phyloP scores from a whole-genome alignment of 2,797 vertebrate species.

The Chelmon rostratus region DNA sequence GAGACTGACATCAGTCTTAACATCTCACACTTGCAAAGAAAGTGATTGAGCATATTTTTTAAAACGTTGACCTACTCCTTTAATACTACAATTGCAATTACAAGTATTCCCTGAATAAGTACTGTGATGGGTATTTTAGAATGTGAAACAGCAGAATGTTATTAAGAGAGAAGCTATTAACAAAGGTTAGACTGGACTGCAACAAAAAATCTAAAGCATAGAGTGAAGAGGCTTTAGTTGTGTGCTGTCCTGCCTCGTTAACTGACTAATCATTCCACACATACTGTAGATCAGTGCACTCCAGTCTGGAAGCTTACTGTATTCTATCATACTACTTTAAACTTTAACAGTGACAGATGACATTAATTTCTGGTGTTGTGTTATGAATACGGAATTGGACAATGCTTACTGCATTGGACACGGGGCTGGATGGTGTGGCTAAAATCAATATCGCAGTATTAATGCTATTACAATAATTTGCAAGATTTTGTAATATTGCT shows the following conservation, averaged over 20 bases:
- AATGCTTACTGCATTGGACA: neutral
- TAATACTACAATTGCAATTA: neutral
- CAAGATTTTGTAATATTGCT: neutral
- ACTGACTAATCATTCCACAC: neutral
- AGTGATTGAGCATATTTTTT: neutral
- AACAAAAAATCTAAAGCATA: conserved; percentile 15
- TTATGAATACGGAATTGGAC: neutral
- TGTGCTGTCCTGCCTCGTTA: conserved; percentile 13
- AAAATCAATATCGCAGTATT: neutral
- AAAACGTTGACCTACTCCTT: neutral
- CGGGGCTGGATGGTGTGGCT: neutral
- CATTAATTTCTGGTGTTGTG: neutral
- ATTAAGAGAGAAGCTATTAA: conserved; percentile 16
- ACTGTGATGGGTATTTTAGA: neutral
- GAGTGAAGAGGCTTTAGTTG: neutral
- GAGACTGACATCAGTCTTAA: neutral
- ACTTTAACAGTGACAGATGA: neutral
- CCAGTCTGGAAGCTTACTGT: neutral
- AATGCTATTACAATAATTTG: neutral
- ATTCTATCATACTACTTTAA: neutral
- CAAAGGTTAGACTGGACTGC: neutral
- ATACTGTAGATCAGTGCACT: neutral
- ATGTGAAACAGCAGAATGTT: neutral
- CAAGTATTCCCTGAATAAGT: neutral
- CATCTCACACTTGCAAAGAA: neutral